Evolutionary conservation across 2,113 vertebrate genomes (phyloP).

Genomic region (Hippoglossus stenolepis): DNA sequence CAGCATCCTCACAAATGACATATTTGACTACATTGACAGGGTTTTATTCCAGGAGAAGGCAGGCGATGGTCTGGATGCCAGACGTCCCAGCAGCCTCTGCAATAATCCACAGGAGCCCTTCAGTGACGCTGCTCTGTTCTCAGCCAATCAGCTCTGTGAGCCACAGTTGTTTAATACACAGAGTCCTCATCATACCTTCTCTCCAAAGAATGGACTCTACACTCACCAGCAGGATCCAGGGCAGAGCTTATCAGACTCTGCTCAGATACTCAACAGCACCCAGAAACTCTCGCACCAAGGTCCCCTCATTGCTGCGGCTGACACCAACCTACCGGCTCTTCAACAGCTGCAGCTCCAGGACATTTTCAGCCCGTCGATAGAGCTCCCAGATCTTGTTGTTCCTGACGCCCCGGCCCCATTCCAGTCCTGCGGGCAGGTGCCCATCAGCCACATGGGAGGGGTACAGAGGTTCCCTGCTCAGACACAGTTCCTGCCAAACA

Average conservation of each 20-base stretch:
- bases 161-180: slow-evolving; percentile 17
- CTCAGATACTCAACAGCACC: not conserved
- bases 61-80: not conserved
- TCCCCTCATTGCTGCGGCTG: not conserved
- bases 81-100: slow-evolving; percentile 35
- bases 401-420: slow-evolving; percentile 18
- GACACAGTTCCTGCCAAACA: slow-evolving; percentile 1
- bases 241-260: not conserved
- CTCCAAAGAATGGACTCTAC: slow-evolving; percentile 28
- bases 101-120: not conserved
- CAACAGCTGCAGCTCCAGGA: slow-evolving; percentile 72
- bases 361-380: slow-evolving; percentile 65
- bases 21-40: slow-evolving; percentile 68
- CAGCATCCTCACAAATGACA: slow-evolving; percentile 55
- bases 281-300: slow-evolving; percentile 46
- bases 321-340: slow-evolving; percentile 15
- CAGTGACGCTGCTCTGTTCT: not conserved
- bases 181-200: not conserved
- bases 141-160: slow-evolving; percentile 4
- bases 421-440: not conserved
- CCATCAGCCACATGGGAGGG: not conserved
- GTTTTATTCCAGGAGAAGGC: slow-evolving; percentile 69
- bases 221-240: slow-evolving; percentile 9
- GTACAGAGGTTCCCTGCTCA: slow-evolving; percentile 11
- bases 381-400: slow-evolving; percentile 56